Base-by-base conservation (phyloP, 2,797 vertebrate species). In the Acrossocheilus fasciatus region DNA sequence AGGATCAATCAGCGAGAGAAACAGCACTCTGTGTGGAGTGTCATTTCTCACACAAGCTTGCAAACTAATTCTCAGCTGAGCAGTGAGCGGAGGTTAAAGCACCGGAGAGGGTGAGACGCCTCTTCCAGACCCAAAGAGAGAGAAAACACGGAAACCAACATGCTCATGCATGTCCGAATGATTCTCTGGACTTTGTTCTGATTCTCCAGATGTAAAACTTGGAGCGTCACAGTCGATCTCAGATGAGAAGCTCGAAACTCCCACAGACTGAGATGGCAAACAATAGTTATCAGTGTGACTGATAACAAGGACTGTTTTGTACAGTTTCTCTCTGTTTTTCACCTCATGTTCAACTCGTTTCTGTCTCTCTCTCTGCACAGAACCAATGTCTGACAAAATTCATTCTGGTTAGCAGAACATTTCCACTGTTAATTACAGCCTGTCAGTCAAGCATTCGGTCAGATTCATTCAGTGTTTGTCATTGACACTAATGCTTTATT, bases 171-270 rank as follows among this genome's bases (percentile, higher is more conserved):
- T 78, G 50, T 75, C 89, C 89, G 54, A 89, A 9, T 84, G 34
- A 88, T 92, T 94, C 92, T 90, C 91, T 89, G 92, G 90, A 90
- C 88, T 87, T 90, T 94, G 93, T 95, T 94, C 93, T 93, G 91
- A 89, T 93, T 91, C 86, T 87, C 91, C 92, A 94, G 92, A 95
- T 94, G 94, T 94, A 89, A 91, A 91, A 90, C 86, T 90, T 89
- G 88, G 82, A 93, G 89, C 86, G 90, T 90, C 90, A 90, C 50
- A 50, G 76, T 18, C 4, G 6, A 91, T 93, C 90, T 91, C 93
- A 93, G 82, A 92, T 91, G 30, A 89, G 84, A 89, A 92, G 87
- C n/a, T 11, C 43, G 9, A 41, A n/a, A 64, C 82, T 84, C 82
- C 90, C 87, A 87, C 90, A 45, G 73, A 80, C 68, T 47, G 74